These are phyloP conservation scores for Perodicticus potto DNA, from an alignment of 2,797 vertebrate species.

Conservation along the genomic window DNA sequence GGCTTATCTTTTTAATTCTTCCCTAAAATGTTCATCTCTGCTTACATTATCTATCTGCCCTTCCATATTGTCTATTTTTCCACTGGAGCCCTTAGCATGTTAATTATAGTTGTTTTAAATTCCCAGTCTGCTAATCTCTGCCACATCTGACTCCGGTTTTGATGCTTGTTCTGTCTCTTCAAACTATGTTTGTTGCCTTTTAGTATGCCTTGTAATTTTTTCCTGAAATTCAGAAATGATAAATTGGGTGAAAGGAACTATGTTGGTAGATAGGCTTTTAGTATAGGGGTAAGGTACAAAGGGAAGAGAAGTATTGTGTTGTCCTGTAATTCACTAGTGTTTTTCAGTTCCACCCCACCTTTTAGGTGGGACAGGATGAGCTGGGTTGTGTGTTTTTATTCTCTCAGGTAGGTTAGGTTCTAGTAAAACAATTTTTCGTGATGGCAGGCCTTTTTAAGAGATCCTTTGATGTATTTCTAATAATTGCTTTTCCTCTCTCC, in stretches of 20 bases:
- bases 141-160: not conserved
- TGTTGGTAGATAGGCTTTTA: not conserved
- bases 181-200: not conserved
- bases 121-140: not conserved
- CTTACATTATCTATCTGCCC: not conserved
- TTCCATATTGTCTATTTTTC: not conserved
- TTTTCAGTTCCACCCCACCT: not conserved
- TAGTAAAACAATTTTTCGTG: not conserved
- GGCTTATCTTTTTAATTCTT: constrained; percentile 3
- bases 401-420: not conserved
- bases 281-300: not conserved
- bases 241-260: not conserved
- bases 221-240: not conserved
- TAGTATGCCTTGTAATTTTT: not conserved
- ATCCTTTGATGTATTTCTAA: not conserved
- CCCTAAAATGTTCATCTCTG: not conserved
- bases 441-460: not conserved
- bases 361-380: not conserved
- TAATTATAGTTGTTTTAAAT: not conserved
- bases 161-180: not conserved
- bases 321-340: not conserved
- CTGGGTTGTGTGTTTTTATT: not conserved
- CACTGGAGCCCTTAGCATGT: not conserved
- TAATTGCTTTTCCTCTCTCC: not conserved
- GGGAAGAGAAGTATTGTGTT: not conserved